Percentiles rank a stretch among this genome's conserved stretches.
Conservation (phyloP, 2,113 vertebrate genomes). For the Pseudois nayaur region DNA sequence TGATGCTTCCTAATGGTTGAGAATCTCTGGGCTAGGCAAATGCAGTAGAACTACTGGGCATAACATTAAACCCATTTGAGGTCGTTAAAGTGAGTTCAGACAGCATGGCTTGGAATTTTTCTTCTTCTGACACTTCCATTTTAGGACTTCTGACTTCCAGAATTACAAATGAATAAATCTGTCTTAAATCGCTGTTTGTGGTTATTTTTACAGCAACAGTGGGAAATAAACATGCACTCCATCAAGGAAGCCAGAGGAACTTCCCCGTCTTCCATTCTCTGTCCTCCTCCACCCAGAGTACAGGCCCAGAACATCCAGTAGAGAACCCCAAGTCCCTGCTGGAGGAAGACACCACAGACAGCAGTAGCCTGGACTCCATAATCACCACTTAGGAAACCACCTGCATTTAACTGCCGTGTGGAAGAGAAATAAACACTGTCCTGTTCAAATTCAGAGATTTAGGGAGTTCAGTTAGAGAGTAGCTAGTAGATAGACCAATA, state of each 20-base stretch:
- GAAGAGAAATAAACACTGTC: neutral
- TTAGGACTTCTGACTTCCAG: neutral
- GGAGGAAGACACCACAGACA: neutral
- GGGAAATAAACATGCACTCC: neutral
- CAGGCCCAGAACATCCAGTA: neutral
- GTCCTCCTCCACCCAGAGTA: too few relatives aligned
- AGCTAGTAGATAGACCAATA: neutral
- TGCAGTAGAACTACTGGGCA: neutral
- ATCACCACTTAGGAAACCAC: neutral
- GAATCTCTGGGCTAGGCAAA: neutral
- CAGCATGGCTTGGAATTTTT: neutral
- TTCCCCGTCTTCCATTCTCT: neutral
- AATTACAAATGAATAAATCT: neutral
- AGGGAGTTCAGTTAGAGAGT: neutral
- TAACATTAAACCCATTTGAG: neutral
- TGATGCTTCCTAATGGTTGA: neutral
- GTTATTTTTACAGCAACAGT: neutral
- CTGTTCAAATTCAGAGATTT: neutral
- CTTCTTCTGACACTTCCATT: neutral
- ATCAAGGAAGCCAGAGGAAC: neutral
- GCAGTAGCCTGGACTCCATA: neutral
- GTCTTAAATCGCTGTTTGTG: neutral
- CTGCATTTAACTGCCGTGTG: neutral
- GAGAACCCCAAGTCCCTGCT: neutral
- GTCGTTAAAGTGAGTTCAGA: neutral